A percentile compares a stretch with the other conserved stretches of the same genome.
phyloP scores from a whole-genome alignment of 1,140 invertebrate species.

The Theocolax elegans region DNA sequence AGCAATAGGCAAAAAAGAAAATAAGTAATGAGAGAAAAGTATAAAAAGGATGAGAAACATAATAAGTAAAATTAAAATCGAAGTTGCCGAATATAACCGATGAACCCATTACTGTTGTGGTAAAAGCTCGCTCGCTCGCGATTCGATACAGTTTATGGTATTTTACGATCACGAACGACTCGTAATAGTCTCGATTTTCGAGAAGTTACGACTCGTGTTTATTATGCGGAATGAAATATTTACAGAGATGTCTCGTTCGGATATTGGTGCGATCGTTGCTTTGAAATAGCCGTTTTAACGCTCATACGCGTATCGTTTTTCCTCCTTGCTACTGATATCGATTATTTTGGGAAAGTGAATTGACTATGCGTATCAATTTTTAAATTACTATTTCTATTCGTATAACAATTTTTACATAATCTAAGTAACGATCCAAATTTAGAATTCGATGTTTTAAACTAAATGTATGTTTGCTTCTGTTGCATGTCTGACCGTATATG shows the following conservation, averaged over 20 bases:
- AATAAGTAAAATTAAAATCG: neutral
- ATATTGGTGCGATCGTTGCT: neutral
- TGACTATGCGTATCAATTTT: neutral
- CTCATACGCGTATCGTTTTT: neutral
- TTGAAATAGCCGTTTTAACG: neutral
- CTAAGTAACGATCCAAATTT: too few species aligned
- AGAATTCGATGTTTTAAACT: too few species aligned
- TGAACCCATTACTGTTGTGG: conserved; percentile 12
- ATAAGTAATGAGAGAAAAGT: too few species aligned
- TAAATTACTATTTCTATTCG: too few species aligned
- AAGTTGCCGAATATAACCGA: neutral
- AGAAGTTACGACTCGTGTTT: neutral
- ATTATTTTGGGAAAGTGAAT: neutral
- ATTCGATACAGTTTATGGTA: conserved; percentile 16
- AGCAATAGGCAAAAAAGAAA: too few species aligned
- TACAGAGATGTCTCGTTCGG: neutral
- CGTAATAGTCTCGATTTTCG: neutral
- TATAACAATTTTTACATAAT: too few species aligned
- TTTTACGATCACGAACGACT: neutral
- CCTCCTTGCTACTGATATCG: too few species aligned
- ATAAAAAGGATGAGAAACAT: too few species aligned
- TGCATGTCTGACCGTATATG: too few species aligned
- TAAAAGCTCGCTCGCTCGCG: conserved; percentile 11
- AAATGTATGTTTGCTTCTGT: too few species aligned
- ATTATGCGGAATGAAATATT: conserved; percentile 5